These are phyloP conservation scores for Podarcis siculus DNA, from an alignment of 2,797 vertebrate genomes.

Conservation along the genomic window DNA sequence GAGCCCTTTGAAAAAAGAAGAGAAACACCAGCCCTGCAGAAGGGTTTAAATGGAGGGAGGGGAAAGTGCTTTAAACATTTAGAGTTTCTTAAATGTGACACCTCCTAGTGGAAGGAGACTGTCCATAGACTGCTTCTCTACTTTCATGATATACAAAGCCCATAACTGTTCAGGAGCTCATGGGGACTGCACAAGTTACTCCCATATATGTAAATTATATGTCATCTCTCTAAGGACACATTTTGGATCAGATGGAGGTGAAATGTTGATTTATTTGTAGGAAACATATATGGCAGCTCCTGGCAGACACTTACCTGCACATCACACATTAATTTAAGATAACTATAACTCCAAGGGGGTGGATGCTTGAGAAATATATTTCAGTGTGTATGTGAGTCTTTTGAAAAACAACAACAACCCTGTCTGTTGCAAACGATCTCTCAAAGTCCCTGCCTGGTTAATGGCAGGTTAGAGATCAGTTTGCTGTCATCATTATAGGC, in stretches of 20 bases:
- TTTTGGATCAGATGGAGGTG: conserved; percentile 7
- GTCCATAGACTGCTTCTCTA: conserved; percentile 36
- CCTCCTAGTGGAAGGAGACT: conserved; percentile 52
- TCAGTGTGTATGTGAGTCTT: not conserved
- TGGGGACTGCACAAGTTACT: conserved; percentile 17
- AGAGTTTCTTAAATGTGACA: conserved; percentile 70
- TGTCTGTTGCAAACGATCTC: conserved; percentile 8
- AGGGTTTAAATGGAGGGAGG: conserved; percentile 59
- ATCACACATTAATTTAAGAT: conserved; percentile 23
- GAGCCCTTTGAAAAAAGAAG: conserved; percentile 66
- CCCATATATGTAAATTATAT: conserved; percentile 30
- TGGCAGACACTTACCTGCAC: not conserved
- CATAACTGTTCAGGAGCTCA: conserved; percentile 53
- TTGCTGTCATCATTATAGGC: conserved; percentile 23
- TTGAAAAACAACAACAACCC: conserved; percentile 14
- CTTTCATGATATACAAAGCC: conserved; percentile 30
- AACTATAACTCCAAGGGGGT: accelerated
- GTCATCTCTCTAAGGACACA: not conserved
- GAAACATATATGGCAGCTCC: not conserved
- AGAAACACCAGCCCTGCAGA: conserved; percentile 61
- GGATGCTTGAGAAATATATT: not conserved
- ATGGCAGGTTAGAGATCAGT: conserved; percentile 38
- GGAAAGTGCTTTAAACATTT: conserved; percentile 73
- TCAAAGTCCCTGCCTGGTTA: conserved; percentile 36
- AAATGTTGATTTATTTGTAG: not conserved